Base-by-base conservation (phyloP, 2,113 vertebrate genomes). In the Accipiter cooperii region DNA sequence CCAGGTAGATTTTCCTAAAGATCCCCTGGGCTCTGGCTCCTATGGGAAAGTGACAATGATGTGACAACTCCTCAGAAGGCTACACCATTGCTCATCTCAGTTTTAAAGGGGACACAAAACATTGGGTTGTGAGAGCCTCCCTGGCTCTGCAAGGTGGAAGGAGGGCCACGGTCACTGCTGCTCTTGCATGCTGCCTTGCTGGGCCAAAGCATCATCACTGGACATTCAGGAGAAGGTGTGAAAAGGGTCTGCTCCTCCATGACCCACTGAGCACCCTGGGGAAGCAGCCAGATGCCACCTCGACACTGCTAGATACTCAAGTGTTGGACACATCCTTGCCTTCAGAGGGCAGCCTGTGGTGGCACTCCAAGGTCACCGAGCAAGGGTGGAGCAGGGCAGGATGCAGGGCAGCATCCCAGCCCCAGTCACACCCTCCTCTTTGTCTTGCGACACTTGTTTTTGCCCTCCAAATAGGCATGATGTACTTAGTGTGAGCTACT, bases 151-250 rank as follows among this genome's bases (percentile, higher is more conserved):
- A 8, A n/a, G 22, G n/a, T 4, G 10, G 52, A 33, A 46, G 44
- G 8, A 51, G 15, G 28, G 1, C 17, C 19, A 1, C 0, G 2
- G n/a, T 16, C 51, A 8, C 46, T 33, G 22, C 18, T 58, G 24
- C 14, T n/a, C 9, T 51, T 36, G 7, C 25, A 28, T 0, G 1
- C 11, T 31, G 18, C 65, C 9, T 64, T 19, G 21, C 42, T 1
- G 3, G 28, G 5, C 34, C 28, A 18, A n/a, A 51, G 10, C 51
- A 29, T 15, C 18, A 0, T 3, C 51, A 3, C 21, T 21, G 20
- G 20, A 19, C 3, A 0, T 7, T 6, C 19, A 13, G 54, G 31
- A 73, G 31, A 19, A 63, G 91, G 11, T 6, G 5, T 6, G 10
- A 4, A 20, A 21, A 10, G n/a, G 24, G 8, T 31, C 44, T 66